Percentiles rank a stretch among this genome's conserved stretches.
Conservation (phyloP, 2,888 invertebrate genomes). For the Ormyrus rosae region DNA sequence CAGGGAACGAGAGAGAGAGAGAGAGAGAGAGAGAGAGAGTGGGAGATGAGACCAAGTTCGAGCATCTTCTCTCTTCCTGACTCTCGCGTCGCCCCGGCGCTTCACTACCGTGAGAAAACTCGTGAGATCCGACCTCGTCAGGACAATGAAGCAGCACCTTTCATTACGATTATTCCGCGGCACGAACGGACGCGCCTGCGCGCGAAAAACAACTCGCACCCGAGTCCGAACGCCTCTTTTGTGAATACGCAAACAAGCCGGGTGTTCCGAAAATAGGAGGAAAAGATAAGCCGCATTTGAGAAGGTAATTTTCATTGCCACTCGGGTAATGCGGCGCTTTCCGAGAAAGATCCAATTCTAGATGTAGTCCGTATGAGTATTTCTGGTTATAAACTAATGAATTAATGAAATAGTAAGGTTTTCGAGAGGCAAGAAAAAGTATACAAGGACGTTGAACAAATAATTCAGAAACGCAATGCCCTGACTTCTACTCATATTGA, state of each 20-base stretch:
- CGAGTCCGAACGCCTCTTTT: neutral
- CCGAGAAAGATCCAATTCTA: no score
- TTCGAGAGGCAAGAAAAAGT: no score
- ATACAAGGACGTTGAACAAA: no score
- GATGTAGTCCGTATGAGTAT: no score
- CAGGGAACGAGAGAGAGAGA: neutral
- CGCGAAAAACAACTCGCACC: conserved; percentile 43
- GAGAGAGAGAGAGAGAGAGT: neutral
- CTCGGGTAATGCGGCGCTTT: neutral
- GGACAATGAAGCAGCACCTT: conserved; percentile 55
- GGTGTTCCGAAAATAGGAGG: neutral
- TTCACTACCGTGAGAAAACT: conserved; percentile 53
- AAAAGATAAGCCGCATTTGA: conserved; percentile 13
- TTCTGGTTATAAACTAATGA: no score
- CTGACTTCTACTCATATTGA: no score
- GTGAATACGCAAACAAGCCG: conserved; percentile 8
- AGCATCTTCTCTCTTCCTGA: conserved; percentile 44
- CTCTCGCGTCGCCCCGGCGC: conserved; percentile 23
- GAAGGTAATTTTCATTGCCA: conserved; percentile 27
- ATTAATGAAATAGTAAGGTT: no score
- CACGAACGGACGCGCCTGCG: neutral
- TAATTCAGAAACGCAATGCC: no score
- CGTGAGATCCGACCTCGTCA: conserved; percentile 52
- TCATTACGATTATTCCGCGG: conserved; percentile 53
- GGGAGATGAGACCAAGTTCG: conserved; percentile 31